These are phyloP conservation scores for Zapus hudsonius DNA, from an alignment of 2,113 vertebrate species.

Conservation along the genomic window DNA sequence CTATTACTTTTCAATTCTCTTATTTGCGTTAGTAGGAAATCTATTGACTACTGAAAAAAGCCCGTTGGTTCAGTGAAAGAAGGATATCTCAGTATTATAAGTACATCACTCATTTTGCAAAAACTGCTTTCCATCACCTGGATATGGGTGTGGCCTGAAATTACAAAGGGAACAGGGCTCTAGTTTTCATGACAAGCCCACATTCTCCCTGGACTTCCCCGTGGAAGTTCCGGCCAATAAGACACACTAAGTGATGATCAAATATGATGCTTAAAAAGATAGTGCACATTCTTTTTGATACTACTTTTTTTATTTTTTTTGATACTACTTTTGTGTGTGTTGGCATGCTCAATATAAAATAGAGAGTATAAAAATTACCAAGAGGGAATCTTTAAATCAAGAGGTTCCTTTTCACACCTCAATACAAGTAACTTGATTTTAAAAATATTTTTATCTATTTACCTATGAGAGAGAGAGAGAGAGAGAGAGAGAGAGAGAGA, in stretches of 20 bases:
- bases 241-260: neutral
- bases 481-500: too few species aligned
- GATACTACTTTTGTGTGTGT: too few species aligned
- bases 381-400: too few species aligned
- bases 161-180: neutral
- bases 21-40: neutral
- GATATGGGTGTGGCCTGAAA: neutral
- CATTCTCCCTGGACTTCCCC: neutral
- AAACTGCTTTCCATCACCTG: neutral
- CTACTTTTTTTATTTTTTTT: too few species aligned
- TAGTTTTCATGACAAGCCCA: neutral
- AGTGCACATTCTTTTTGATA: too few species aligned
- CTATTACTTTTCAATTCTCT: neutral
- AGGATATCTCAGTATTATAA: neutral
- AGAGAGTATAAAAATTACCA: neutral
- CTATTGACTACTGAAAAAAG: neutral
- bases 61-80: too few species aligned
- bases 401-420: too few species aligned
- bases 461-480: too few species aligned
- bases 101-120: neutral
- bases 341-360: neutral
- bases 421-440: too few species aligned
- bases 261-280: neutral
- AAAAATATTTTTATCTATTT: neutral
- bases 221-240: neutral